These are phyloP conservation scores for Petrolisthes cinctipes DNA, from an alignment of 2,888 invertebrate genomes.

Conservation along the genomic window DNA sequence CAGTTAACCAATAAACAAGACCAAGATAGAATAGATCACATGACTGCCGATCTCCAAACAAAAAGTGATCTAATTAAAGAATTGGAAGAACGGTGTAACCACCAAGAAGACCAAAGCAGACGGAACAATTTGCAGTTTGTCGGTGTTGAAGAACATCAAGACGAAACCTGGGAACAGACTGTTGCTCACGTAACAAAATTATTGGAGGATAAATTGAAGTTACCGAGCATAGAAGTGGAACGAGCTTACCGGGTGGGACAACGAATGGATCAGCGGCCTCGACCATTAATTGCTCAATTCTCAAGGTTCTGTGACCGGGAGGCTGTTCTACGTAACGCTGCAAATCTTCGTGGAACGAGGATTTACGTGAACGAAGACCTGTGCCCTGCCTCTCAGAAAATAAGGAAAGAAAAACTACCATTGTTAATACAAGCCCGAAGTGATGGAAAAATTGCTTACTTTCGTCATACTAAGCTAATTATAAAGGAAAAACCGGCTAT, in stretches of 20 bases:
- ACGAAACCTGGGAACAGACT: neutral
- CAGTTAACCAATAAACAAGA: no score
- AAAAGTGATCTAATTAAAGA: neutral
- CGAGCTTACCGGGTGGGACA: neutral
- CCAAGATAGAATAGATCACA: no score
- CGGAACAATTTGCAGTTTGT: neutral
- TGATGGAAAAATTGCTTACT: neutral
- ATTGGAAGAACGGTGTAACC: neutral
- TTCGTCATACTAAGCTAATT: neutral
- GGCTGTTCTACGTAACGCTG: neutral
- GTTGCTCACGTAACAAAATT: no score
- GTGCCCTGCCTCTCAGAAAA: neutral
- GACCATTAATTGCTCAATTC: neutral
- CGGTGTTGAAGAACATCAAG: neutral
- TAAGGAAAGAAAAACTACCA: neutral
- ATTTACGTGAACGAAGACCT: constrained; percentile 1
- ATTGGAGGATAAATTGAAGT: no score
- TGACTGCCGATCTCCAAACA: neutral
- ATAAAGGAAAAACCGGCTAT: neutral
- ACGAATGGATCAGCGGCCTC: neutral
- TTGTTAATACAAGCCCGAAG: neutral
- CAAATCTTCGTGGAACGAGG: neutral
- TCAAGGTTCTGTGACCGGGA: neutral
- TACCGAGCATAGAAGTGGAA: neutral
- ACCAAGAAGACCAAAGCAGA: neutral